Evolutionary conservation across 2,888 invertebrate species (phyloP).

Genomic region (Tenthredo scrophulariae): DNA sequence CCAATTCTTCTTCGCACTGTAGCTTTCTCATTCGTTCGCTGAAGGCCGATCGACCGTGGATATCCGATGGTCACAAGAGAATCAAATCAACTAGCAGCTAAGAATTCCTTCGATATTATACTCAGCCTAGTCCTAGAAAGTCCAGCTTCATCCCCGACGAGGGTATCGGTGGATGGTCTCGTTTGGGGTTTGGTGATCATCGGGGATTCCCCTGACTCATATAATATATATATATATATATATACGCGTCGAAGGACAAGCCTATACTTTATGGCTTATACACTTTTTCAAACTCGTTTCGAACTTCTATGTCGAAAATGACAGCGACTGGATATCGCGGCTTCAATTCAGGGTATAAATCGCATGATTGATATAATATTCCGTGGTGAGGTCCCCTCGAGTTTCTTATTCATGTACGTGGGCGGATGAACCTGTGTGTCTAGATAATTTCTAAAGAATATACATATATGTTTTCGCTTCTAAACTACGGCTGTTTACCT

Average conservation of each 20-base stretch:
- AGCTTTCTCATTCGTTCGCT: background rate
- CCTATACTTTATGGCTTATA: background rate
- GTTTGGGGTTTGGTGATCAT: background rate
- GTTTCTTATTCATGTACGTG: background rate
- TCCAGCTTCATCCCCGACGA: background rate
- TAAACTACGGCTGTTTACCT: conserved; percentile 3
- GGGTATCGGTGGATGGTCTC: background rate
- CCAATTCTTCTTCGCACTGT: background rate
- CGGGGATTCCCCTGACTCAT: conserved; percentile 19
- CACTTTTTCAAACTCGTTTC: background rate
- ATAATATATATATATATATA: background rate
- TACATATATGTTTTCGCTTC: background rate
- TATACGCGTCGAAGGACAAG: background rate
- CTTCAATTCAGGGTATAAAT: background rate
- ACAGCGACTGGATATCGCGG: background rate
- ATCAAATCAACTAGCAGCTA: background rate
- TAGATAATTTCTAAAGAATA: background rate
- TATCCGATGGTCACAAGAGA: background rate
- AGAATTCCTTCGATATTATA: conserved; percentile 14
- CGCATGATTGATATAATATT: background rate
- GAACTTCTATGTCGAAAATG: background rate
- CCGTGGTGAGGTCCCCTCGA: background rate
- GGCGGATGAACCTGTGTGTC: background rate
- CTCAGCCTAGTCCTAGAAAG: background rate
- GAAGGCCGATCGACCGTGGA: background rate